Evolutionary conservation across 2,113 vertebrate species (phyloP), one percentile per base, ranked within the genome.

Genomic region (Salminus brasiliensis): DNA sequence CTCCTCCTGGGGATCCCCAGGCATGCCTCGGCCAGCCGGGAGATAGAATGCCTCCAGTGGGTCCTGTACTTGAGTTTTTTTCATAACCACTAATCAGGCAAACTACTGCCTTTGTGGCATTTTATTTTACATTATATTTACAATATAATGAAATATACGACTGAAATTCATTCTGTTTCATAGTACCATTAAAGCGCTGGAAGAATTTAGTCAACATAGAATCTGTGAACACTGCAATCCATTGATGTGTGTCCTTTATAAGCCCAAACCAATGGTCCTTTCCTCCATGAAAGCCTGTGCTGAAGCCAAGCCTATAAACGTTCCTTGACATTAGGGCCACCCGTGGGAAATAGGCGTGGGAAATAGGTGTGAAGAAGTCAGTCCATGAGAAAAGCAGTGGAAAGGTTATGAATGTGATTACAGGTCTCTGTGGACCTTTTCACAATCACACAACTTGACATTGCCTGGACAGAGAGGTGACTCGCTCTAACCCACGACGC

Each of bases 341-440:
- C 83, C 52, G 34, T 79, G 83, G 82, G 85, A 82, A 86, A 86
- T 84, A 70, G 29, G 39, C 57, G 34, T 79, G 81, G 82, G 85
- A 81, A 86, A 86, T 83, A 72, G 25, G 39, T 66, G n/a, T 36
- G 34, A 39, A 72, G 78, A 59, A 32, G 29, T 25, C 68, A 63
- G 85, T 79, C 23, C 62, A 66, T 66, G 62, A 32, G 62, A 39
- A 55, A 39, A 39, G 62, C 62, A 66, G 12, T 9, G 74, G 36
- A 81, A 87, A 90, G 85, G 89, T 90, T 86, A 87, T 89, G 86
- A 86, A 90, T 90, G 85, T 88, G 83, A 89, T 92, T 88, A 86
- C 78, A 79, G 78, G 82, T 72, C 85, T 89, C 87, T 27, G 45
- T 4, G 10, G 87, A 89, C 83, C 79, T 59, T 69, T 65, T 34